These are phyloP conservation scores for Uropetala carovei DNA, from an alignment of 2,888 invertebrate genomes.

Conservation along the genomic window DNA sequence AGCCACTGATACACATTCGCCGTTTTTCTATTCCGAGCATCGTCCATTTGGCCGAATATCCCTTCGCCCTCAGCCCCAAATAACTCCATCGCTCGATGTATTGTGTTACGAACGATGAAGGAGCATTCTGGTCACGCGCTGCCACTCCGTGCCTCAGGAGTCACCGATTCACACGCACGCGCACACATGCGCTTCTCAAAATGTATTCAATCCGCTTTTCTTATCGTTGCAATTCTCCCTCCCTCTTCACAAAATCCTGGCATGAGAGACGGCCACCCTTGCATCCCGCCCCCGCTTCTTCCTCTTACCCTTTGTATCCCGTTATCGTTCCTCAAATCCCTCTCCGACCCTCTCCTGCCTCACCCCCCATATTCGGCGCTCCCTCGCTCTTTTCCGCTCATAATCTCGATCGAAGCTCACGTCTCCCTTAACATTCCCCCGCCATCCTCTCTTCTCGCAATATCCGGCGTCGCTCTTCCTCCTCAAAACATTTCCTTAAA, in stretches of 20 bases:
- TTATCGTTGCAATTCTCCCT: background rate
- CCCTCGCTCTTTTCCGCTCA: no score
- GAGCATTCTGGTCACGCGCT: background rate
- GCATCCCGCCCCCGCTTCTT: no score
- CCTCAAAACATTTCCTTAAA: background rate
- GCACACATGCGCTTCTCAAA: background rate
- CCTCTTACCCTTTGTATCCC: no score
- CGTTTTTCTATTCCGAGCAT: background rate
- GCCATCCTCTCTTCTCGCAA: background rate
- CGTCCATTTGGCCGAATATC: constrained; percentile 15
- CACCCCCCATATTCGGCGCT: no score
- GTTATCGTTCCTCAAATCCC: no score
- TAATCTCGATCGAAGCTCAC: no score
- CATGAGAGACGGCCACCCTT: background rate
- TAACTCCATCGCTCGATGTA: background rate
- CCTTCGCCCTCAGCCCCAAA: background rate
- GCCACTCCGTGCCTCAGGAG: background rate
- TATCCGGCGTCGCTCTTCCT: constrained; percentile 3
- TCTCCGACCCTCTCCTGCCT: no score
- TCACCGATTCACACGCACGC: background rate
- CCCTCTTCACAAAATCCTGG: background rate
- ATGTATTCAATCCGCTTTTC: background rate
- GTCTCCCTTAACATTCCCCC: no score
- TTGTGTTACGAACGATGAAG: background rate
- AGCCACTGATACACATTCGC: constrained; percentile 27